These are phyloP conservation scores for Caenorhabditis sp. DNA, from an alignment of 2,888 invertebrate genomes.

Conservation along the genomic window DNA sequence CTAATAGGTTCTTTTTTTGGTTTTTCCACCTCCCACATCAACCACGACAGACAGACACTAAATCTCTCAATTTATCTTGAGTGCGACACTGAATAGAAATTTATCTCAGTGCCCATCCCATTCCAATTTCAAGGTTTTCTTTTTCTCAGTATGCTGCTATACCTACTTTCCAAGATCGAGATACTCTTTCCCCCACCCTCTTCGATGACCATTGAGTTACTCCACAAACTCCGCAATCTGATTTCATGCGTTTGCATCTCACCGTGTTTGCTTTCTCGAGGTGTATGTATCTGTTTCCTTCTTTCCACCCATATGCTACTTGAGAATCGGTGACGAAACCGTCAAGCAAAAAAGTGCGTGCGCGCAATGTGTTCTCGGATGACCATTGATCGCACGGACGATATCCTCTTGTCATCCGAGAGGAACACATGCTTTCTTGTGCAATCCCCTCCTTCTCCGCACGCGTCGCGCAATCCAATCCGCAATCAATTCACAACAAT, in stretches of 20 bases:
- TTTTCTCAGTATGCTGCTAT: background rate
- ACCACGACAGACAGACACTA: no score
- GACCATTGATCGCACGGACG: slow-evolving; percentile 28
- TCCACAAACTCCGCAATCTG: background rate
- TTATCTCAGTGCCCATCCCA: slow-evolving; percentile 54
- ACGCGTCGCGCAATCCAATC: slow-evolving; percentile 11
- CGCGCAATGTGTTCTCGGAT: slow-evolving; percentile 44
- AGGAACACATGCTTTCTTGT: slow-evolving; percentile 30
- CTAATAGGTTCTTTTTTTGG: slow-evolving; percentile 18
- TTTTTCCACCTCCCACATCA: slow-evolving; percentile 7
- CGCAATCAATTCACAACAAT: no score
- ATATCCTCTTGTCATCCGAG: slow-evolving; percentile 47
- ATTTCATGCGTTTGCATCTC: slow-evolving; percentile 17
- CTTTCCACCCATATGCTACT: slow-evolving; percentile 22
- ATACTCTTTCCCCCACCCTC: slow-evolving; percentile 26
- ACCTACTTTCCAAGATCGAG: slow-evolving; percentile 22
- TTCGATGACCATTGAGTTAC: background rate
- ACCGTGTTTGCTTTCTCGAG: slow-evolving; percentile 48
- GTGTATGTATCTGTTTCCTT: slow-evolving; percentile 44
- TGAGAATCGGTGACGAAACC: slow-evolving; percentile 58
- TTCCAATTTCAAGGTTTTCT: slow-evolving; percentile 46
- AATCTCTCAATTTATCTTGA: slow-evolving; percentile 49
- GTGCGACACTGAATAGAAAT: slow-evolving; percentile 23
- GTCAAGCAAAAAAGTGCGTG: slow-evolving; percentile 53
- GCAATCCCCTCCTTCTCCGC: slow-evolving; percentile 23